A percentile compares a stretch with the other conserved stretches of the same genome.
Conservation (phyloP, 2,797 vertebrate species). For the Zalophus californianus region DNA sequence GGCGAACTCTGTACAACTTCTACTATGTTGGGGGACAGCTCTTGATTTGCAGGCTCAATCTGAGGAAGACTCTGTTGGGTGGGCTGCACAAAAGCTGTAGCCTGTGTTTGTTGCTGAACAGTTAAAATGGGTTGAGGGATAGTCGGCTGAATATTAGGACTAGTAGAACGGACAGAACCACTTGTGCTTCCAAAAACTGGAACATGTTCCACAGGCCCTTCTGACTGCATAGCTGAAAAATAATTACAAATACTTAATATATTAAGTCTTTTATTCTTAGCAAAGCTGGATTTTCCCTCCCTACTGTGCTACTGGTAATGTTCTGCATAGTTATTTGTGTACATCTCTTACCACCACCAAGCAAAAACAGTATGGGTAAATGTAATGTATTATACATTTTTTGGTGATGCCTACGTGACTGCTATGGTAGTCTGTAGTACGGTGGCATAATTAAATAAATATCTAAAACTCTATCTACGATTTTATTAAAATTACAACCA, state of each 20-base stretch:
- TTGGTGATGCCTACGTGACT: neutral
- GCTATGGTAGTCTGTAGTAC: neutral
- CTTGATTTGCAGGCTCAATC: conserved; percentile 93
- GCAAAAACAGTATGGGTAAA: neutral
- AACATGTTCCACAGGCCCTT: conserved; percentile 96
- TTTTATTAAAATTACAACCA: conserved; percentile 11
- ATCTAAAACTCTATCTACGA: neutral
- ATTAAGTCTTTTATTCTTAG: neutral
- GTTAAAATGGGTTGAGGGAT: conserved; percentile 93
- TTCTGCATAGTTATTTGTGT: neutral
- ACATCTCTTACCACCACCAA: neutral
- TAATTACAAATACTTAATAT: conserved; percentile 35
- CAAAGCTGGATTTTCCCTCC: neutral
- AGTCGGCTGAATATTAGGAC: conserved; percentile 96
- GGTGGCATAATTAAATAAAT: neutral
- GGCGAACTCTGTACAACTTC: conserved; percentile 94
- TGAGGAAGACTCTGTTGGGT: conserved; percentile 96
- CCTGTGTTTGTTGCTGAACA: conserved; percentile 95
- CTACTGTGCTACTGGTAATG: neutral
- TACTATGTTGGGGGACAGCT: conserved; percentile 90
- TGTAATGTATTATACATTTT: neutral
- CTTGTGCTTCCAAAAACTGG: conserved; percentile 96
- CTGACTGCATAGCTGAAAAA: conserved; percentile 94
- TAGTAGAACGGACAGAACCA: conserved; percentile 98
- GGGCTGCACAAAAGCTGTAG: conserved; percentile 98